A percentile compares a stretch with the other conserved stretches of the same genome.
phyloP scores from a whole-genome alignment of 2,113 vertebrate species.

The Campylorhamphus procurvoides region DNA sequence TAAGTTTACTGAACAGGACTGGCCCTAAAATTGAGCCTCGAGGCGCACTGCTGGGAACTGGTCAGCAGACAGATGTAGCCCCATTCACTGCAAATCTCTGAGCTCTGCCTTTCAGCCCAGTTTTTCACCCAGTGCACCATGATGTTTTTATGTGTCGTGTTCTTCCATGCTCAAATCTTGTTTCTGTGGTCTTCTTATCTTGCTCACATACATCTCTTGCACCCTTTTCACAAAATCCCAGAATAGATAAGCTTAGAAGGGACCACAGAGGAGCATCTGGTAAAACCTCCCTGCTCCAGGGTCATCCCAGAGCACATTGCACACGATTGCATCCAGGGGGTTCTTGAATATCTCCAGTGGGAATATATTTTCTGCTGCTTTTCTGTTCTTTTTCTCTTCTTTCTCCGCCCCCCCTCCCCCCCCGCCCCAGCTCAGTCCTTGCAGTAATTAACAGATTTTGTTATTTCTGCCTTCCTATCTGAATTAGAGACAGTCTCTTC shows the following conservation, averaged over 20 bases:
- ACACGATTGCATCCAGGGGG: background rate
- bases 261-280: background rate
- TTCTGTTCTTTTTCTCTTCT: background rate
- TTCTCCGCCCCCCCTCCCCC: too few relatives aligned
- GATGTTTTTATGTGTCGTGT: background rate
- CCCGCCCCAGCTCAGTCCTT: background rate
- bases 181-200: background rate
- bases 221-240: background rate
- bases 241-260: background rate
- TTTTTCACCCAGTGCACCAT: background rate
- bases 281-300: background rate
- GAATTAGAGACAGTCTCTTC: background rate
- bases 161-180: background rate
- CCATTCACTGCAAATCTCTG: background rate
- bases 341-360: background rate
- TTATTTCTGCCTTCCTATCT: background rate
- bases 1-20: background rate
- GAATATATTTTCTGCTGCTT: background rate
- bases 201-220: background rate
- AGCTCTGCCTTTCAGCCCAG: background rate
- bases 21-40: background rate
- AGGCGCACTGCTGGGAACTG: rapidly evolving
- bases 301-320: background rate
- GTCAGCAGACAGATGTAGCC: background rate
- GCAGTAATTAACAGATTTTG: background rate